These are phyloP conservation scores for Folsomia candida DNA, from an alignment of 2,888 invertebrate species.

Conservation along the genomic window DNA sequence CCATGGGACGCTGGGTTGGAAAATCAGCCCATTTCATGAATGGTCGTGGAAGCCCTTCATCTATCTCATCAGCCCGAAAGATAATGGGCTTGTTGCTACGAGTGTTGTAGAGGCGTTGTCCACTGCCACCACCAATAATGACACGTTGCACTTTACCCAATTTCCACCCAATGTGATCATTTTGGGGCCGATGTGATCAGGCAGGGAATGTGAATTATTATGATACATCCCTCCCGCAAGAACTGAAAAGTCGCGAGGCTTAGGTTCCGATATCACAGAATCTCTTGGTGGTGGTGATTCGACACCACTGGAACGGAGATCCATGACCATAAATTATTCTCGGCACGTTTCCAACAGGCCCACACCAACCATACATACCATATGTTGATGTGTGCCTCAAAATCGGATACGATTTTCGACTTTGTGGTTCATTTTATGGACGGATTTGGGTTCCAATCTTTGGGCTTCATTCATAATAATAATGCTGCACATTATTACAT, in stretches of 20 bases:
- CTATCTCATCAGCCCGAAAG: not conserved
- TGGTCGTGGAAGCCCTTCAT: conserved; percentile 3
- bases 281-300: not conserved
- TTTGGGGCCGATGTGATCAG: too few species aligned
- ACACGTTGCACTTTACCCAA: too few species aligned
- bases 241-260: not conserved
- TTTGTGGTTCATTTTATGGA: too few species aligned
- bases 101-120: too few species aligned
- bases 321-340: conserved; percentile 5
- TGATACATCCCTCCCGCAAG: not conserved
- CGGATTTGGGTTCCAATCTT: too few species aligned
- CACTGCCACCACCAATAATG: not conserved
- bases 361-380: conserved; percentile 2
- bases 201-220: not conserved
- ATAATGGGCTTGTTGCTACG: not conserved
- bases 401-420: not conserved
- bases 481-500: too few species aligned
- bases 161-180: not conserved
- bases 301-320: not conserved
- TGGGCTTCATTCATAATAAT: too few species aligned
- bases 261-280: not conserved
- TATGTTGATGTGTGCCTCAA: conserved; percentile 1
- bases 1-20: not conserved
- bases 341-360: not conserved
- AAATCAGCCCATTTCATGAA: conserved; percentile 12